These are phyloP conservation scores for Mythimna ferrago DNA, from an alignment of 2,888 invertebrate species.

Conservation along the genomic window DNA sequence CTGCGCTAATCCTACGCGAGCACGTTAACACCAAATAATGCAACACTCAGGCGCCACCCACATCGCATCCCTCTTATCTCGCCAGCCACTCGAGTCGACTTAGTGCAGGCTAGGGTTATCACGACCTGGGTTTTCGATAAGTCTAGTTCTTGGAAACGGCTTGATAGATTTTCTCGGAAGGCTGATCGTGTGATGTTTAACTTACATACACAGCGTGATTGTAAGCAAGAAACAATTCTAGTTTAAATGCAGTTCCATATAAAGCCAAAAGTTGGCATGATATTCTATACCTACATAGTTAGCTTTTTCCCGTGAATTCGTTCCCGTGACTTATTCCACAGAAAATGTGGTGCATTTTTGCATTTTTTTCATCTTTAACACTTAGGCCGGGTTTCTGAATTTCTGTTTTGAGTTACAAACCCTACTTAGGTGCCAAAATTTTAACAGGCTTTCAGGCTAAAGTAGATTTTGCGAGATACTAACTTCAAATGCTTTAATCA, in stretches of 20 bases:
- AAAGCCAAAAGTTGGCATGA: background rate
- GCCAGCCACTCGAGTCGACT: constrained; percentile 53
- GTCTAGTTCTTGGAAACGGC: constrained; percentile 6
- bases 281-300: background rate
- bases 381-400: too few relatives aligned
- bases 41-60: constrained; percentile 71
- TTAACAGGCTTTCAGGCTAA: too few relatives aligned
- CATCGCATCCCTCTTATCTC: constrained; percentile 71
- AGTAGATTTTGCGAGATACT: too few relatives aligned
- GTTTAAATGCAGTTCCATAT: background rate
- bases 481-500: too few relatives aligned
- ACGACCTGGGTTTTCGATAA: constrained; percentile 5
- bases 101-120: constrained; percentile 52
- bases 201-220: background rate
- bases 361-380: too few relatives aligned
- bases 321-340: background rate
- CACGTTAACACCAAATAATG: constrained; percentile 71
- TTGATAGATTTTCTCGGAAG: background rate
- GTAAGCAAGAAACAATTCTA: background rate
- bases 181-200: constrained; percentile 7
- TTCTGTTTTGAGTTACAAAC: too few relatives aligned
- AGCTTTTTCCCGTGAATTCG: background rate
- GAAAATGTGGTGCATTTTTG: background rate
- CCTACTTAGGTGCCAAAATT: too few relatives aligned
- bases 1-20: constrained; percentile 61